phyloP scores from a whole-genome alignment of 2,797 vertebrate species.

The Danio aesculapii region DNA sequence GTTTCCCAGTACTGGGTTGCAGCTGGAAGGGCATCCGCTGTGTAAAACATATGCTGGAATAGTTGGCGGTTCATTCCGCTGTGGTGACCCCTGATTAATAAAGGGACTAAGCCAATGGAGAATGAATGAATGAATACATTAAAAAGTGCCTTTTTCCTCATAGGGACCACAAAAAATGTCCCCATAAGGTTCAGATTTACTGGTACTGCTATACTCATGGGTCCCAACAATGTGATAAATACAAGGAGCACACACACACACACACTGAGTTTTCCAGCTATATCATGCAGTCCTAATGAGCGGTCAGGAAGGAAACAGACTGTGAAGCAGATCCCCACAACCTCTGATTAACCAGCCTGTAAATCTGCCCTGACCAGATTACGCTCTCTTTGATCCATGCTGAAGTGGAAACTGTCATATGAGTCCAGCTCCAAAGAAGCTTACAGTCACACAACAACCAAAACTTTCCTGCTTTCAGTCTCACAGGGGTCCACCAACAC shows the following conservation, averaged over 20 bases:
- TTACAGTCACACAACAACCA: constrained; percentile 62
- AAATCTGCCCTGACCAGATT: constrained; percentile 70
- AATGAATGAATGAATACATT: too few relatives aligned
- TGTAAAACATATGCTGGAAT: too few relatives aligned
- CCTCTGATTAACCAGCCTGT: constrained; percentile 68
- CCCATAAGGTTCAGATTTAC: too few relatives aligned
- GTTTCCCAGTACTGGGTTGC: too few relatives aligned
- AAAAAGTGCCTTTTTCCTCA: too few relatives aligned
- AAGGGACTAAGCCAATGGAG: too few relatives aligned
- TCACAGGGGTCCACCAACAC: neutral
- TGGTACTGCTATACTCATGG: too few relatives aligned
- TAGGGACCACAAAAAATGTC: too few relatives aligned
- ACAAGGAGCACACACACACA: neutral
- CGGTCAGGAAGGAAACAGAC: constrained; percentile 13
- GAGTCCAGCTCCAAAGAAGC: constrained; percentile 76
- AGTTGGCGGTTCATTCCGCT: too few relatives aligned
- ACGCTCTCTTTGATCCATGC: constrained; percentile 76
- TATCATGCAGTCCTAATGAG: neutral
- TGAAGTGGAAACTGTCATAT: constrained; percentile 73
- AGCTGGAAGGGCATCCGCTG: too few relatives aligned
- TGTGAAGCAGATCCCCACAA: constrained; percentile 66
- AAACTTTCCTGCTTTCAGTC: neutral
- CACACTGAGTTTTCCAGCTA: neutral
- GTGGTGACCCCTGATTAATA: too few relatives aligned
- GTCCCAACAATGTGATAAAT: too few relatives aligned